These are phyloP conservation scores for Cabera pusaria DNA, from an alignment of 2,888 invertebrate species.

Conservation along the genomic window DNA sequence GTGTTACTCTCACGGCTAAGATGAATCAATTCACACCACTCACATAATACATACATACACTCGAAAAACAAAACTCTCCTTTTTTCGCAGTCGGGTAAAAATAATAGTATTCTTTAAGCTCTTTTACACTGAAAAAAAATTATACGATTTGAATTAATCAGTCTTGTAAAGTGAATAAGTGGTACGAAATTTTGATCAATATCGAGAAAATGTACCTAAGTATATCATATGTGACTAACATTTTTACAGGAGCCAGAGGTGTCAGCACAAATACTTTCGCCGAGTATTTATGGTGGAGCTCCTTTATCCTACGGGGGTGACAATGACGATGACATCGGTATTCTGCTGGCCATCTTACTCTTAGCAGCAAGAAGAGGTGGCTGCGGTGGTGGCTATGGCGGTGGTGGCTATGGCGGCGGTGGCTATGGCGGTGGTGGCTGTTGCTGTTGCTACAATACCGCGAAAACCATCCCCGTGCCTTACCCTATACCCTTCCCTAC, in stretches of 20 bases:
- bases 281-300: constrained; percentile 39
- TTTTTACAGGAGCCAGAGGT: constrained; percentile 44
- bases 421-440: constrained; percentile 28
- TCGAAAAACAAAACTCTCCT: no score
- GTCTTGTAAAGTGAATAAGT: no score
- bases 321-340: constrained; percentile 52
- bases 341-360: constrained; percentile 53
- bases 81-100: no score
- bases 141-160: no score
- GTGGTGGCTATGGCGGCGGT: constrained; percentile 21
- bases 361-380: constrained; percentile 47
- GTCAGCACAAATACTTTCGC: constrained; percentile 34
- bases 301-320: constrained; percentile 37
- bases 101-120: no score
- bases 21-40: no score
- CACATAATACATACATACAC: no score
- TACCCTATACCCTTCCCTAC: constrained; percentile 59
- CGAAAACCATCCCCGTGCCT: constrained; percentile 51
- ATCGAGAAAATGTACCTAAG: no score
- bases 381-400: constrained; percentile 24
- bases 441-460: constrained; percentile 41
- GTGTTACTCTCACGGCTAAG: no score
- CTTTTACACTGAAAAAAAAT: no score
- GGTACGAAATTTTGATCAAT: no score
- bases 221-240: no score